Conservation (phyloP, 1,140 invertebrate genomes). For the Drosophila nebulosa region DNA sequence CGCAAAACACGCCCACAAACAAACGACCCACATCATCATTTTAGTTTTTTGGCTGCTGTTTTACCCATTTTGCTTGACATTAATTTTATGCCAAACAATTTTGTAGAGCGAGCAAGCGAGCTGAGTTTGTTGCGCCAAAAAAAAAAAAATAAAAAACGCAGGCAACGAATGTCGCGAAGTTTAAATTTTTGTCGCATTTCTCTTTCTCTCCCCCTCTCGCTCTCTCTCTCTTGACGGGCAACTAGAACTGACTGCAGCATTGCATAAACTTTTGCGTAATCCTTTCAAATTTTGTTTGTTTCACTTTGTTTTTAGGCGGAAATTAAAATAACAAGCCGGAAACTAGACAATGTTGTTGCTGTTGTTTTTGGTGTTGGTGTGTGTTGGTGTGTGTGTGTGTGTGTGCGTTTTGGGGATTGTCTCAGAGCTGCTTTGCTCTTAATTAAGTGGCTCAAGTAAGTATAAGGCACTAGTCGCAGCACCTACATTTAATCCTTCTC, state of each 20-base stretch:
- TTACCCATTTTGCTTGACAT: slow-evolving; percentile 72
- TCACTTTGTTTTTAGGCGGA: slow-evolving; percentile 73
- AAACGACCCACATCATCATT: slow-evolving; percentile 62
- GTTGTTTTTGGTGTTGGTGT: not conserved
- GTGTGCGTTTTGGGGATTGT: not conserved
- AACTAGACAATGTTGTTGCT: slow-evolving; percentile 64
- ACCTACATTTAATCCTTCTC: slow-evolving; percentile 4
- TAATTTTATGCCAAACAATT: slow-evolving; percentile 69
- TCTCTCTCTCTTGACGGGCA: slow-evolving; percentile 53
- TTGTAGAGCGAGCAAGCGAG: slow-evolving; percentile 37
- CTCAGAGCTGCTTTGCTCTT: not conserved
- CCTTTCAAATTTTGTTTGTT: slow-evolving; percentile 70
- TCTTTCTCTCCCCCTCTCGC: no score
- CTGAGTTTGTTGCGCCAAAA: slow-evolving; percentile 52
- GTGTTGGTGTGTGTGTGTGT: not conserved
- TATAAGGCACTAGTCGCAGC: not conserved
- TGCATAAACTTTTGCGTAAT: slow-evolving; percentile 77
- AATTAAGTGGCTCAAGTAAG: slow-evolving; percentile 1
- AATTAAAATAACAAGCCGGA: slow-evolving; percentile 73
- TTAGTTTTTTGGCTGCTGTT: slow-evolving; percentile 59
- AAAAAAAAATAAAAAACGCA: no score
- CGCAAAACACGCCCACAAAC: slow-evolving; percentile 30
- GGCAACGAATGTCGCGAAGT: slow-evolving; percentile 43
- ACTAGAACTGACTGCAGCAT: slow-evolving; percentile 45
- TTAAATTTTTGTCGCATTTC: slow-evolving; percentile 74